Evolutionary conservation across 2,113 vertebrate genomes (phyloP).

Genomic region (Prionailurus viverrinus): DNA sequence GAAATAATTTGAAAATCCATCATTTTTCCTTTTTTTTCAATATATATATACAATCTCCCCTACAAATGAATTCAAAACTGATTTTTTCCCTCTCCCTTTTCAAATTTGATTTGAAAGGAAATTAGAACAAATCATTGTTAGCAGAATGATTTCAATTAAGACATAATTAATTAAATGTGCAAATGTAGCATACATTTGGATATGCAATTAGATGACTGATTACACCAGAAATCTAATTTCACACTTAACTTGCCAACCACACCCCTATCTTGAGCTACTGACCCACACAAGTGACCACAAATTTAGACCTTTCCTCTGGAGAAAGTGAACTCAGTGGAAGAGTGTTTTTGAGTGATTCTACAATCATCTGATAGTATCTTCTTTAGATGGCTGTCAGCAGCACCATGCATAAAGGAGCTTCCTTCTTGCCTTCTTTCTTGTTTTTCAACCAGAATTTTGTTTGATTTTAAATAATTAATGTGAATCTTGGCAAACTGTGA

Average conservation of each 20-base stretch:
- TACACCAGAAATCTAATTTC: slow-evolving; percentile 55
- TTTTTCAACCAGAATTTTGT: background rate
- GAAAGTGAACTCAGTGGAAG: background rate
- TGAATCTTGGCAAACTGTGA: background rate
- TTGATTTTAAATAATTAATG: slow-evolving; percentile 28
- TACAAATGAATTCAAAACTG: slow-evolving; percentile 50
- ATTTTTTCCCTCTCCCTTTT: background rate
- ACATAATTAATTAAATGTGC: slow-evolving; percentile 73
- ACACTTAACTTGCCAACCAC: slow-evolving; percentile 25
- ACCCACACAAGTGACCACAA: background rate
- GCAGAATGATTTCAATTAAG: slow-evolving; percentile 70
- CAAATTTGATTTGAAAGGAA: slow-evolving; percentile 62
- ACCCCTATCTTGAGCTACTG: background rate
- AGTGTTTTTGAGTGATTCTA: background rate
- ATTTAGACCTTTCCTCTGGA: background rate
- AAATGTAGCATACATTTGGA: slow-evolving; percentile 52
- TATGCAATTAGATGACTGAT: slow-evolving; percentile 55
- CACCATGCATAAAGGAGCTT: background rate
- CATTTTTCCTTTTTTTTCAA: slow-evolving; percentile 4
- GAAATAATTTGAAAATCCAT: slow-evolving; percentile 31
- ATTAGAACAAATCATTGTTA: slow-evolving; percentile 59
- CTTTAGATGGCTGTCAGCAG: background rate
- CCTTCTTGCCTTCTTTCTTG: background rate
- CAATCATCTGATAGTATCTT: background rate
- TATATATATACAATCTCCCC: background rate